Percentiles rank a stretch among this genome's conserved stretches.
Conservation (phyloP, 2,797 vertebrate genomes). For the Alfaro cultratus region DNA sequence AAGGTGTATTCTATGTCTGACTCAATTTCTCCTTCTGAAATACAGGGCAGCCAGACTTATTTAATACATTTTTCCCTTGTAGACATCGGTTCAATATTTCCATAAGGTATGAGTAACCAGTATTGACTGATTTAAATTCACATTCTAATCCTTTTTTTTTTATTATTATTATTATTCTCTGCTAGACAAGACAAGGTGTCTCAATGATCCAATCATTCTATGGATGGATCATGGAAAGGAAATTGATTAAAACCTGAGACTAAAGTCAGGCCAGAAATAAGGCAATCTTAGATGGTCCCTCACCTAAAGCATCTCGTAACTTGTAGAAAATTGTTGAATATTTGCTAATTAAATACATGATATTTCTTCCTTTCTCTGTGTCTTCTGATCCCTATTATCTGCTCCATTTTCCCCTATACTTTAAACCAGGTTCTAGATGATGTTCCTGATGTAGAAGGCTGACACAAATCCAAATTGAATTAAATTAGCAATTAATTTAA, state of each 20-base stretch:
- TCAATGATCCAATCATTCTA: not conserved
- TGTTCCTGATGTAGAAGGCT: not conserved
- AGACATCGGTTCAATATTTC: not conserved
- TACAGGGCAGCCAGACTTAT: not conserved
- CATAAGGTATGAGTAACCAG: not conserved
- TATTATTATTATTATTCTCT: not conserved
- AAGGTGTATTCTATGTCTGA: conserved; percentile 48
- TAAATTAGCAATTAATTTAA: not conserved
- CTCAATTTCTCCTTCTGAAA: not conserved
- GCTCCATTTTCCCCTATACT: not conserved
- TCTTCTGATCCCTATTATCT: not conserved
- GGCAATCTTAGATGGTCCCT: not conserved
- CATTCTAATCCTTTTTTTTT: not conserved
- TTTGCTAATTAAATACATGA: not conserved
- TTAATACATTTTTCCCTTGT: not conserved
- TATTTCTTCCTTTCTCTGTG: not conserved
- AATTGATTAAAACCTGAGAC: not conserved
- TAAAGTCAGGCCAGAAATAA: not conserved
- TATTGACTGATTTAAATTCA: not conserved
- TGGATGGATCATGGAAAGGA: not conserved
- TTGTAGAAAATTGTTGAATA: not conserved
- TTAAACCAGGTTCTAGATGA: not conserved
- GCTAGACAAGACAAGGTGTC: not conserved
- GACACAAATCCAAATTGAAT: not conserved
- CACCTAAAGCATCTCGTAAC: not conserved